Base-by-base conservation (phyloP, 2,888 invertebrate species). In the Phoronis australis region DNA sequence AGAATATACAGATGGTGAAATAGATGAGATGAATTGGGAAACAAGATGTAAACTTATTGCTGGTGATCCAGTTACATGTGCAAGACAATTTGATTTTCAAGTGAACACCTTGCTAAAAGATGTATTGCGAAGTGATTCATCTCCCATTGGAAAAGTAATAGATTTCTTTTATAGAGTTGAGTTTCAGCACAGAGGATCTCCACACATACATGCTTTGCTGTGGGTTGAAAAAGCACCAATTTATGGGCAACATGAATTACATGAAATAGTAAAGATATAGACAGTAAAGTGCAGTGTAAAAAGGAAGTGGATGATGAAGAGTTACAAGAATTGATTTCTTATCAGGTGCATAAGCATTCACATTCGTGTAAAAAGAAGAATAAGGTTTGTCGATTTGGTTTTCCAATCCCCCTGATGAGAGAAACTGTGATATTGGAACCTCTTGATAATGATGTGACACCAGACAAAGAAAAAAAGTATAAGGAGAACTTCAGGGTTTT, bases 221-320 rank as follows among this genome's bases (percentile, higher is more conserved):
- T 60, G 56, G 60, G 43, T 57, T 15, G 23, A 48, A 45, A 35
- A 54, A 52, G 54, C 53, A 20, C 26, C n/a, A 44, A n/a, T n/a
- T n/a, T n/a, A n/a, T n/a, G n/a, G n/a, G n/a, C n/a, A n/a, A n/a
- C n/a, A n/a, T n/a, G n/a, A n/a, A n/a, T n/a, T n/a, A n/a, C n/a
- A n/a, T n/a, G n/a, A n/a, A n/a, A n/a, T n/a, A n/a, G n/a, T n/a
- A n/a, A n/a, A n/a, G n/a, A n/a, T n/a, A n/a, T n/a, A n/a, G n/a
- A n/a, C n/a, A n/a, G n/a, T n/a, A n/a, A n/a, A n/a, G n/a, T n/a
- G n/a, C n/a, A n/a, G n/a, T n/a, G n/a, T n/a, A n/a, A n/a, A n/a
- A n/a, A n/a, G n/a, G 23, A 41, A 4, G 48, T 38, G 23, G 39
- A 50, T 20, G 52, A 56, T 21, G 42, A 54, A 20, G 52, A 56